Evolutionary conservation across 2,797 vertebrate genomes (phyloP).

Genomic region (Galaxias olidus): DNA sequence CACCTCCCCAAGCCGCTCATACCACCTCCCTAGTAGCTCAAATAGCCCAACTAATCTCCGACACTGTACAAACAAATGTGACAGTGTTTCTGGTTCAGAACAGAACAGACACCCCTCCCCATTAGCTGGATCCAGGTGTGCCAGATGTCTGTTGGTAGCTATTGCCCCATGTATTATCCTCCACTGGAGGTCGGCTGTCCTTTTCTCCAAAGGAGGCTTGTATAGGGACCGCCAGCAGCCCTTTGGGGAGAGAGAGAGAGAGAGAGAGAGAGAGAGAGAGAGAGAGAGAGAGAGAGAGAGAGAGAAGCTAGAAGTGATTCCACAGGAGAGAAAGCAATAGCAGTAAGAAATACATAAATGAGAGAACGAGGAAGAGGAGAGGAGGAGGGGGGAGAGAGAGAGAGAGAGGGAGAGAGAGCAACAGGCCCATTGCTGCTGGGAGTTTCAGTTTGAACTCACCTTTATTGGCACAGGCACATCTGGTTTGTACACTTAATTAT

Average conservation of each 20-base stretch:
- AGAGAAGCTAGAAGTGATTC: background rate
- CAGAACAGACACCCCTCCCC: too few species aligned
- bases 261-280: background rate
- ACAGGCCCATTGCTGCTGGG: constrained; percentile 44
- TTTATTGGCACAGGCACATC: constrained; percentile 48
- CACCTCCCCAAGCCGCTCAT: too few species aligned
- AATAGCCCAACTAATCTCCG: too few species aligned
- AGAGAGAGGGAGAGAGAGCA: constrained; percentile 21
- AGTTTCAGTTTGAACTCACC: constrained; percentile 61
- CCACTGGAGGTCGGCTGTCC: background rate
- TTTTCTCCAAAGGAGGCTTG: too few species aligned
- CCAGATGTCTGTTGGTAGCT: background rate
- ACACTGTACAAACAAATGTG: too few species aligned
- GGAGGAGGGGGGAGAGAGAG: constrained; percentile 57
- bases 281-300: too few species aligned
- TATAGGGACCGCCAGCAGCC: too few species aligned
- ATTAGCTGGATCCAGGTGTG: too few species aligned
- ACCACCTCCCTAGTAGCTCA: too few species aligned
- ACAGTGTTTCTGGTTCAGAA: too few species aligned
- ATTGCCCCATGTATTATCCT: background rate
- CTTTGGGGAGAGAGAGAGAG: background rate
- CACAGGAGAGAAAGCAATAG: too few species aligned
- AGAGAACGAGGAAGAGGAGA: background rate
- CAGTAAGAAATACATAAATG: background rate
- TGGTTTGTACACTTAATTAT: too few species aligned